phyloP scores from a whole-genome alignment of 1,140 invertebrate species.

The Belonocnema kinseyi region DNA sequence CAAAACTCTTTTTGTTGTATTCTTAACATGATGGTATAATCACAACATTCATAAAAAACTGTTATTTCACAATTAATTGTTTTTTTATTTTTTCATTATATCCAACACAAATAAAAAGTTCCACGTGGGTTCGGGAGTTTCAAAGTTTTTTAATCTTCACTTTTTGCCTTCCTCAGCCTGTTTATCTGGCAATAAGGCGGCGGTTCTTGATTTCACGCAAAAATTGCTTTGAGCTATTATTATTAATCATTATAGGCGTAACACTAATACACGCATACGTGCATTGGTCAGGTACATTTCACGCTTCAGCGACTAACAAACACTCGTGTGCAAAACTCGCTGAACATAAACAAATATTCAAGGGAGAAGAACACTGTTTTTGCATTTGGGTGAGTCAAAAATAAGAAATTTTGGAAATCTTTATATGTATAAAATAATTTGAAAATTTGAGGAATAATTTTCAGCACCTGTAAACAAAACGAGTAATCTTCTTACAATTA shows the following conservation, averaged over 20 bases:
- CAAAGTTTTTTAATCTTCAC: constrained; percentile 25
- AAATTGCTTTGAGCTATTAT: constrained; percentile 31
- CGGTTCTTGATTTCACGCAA: constrained; percentile 27
- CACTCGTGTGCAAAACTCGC: constrained; percentile 45
- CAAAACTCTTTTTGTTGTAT: too few species aligned
- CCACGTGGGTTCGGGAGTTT: constrained; percentile 21
- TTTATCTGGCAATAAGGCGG: constrained; percentile 25
- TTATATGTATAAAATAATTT: too few species aligned
- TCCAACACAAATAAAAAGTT: constrained; percentile 1
- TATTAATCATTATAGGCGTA: constrained; percentile 44
- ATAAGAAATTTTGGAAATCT: too few species aligned
- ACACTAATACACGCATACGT: constrained; percentile 45
- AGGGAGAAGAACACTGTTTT: not conserved
- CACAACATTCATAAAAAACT: too few species aligned
- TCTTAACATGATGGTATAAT: too few species aligned
- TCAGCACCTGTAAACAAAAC: too few species aligned
- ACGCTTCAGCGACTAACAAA: constrained; percentile 57
- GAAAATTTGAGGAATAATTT: too few species aligned
- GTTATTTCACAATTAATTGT: too few species aligned
- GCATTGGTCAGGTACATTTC: constrained; percentile 42
- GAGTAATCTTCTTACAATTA: too few species aligned
- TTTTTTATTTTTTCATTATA: too few species aligned
- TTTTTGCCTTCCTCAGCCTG: constrained; percentile 26
- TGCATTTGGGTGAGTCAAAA: not conserved
- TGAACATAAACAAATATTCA: constrained; percentile 38